Evolutionary conservation across 2,888 invertebrate genomes (phyloP), one percentile per base, ranked within the genome.

Genomic region (Dryomyza anilis): DNA sequence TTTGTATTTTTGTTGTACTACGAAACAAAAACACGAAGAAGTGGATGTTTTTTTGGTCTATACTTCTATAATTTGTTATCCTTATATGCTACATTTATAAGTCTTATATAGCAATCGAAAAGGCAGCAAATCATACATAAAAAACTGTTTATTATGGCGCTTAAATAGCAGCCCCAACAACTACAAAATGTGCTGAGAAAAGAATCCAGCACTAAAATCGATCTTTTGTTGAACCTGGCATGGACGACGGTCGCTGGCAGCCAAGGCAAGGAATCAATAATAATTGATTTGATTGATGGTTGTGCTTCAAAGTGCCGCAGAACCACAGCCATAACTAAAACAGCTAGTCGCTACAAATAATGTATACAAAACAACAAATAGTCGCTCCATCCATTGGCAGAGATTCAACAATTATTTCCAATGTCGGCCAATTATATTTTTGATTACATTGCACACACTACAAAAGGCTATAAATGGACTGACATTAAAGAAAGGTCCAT

Each of bases 231-330:
- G 12, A 36, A 5, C 36, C 29, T 16, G 19, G n/a, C 23, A 7
- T 27, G 8, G 10, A 27, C 27, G 12, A 14, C 8, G 10, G 14
- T n/a, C 50, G 50, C 21, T n/a, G 25, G 23, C 16, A 12, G 50
- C 10, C 23, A 48, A 48, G 19, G 29, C 25, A 62, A 64, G 36
- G 66, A 67, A 76, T 79, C 79, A 76, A 79, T 80, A 80, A 80
- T 79, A 80, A 79, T 79, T 79, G 81, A 79, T 80, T 80, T 79
- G 79, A 79, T 80, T 79, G 79, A 79, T 78, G 80, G 75, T 39
- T 52, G 19, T 29, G 55, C 55, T 30, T 16, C 21, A 36, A 23
- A 39, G 39, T 3, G n/a, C 12, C 14, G 39, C 12, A 7, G 14
- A 39, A 39, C 39, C 12, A 33, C 33, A 33, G 12, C 33, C 6